Percentiles rank a stretch among this genome's conserved stretches.
Conservation (phyloP, 2,888 invertebrate species). For the Amphipoea oculea region DNA sequence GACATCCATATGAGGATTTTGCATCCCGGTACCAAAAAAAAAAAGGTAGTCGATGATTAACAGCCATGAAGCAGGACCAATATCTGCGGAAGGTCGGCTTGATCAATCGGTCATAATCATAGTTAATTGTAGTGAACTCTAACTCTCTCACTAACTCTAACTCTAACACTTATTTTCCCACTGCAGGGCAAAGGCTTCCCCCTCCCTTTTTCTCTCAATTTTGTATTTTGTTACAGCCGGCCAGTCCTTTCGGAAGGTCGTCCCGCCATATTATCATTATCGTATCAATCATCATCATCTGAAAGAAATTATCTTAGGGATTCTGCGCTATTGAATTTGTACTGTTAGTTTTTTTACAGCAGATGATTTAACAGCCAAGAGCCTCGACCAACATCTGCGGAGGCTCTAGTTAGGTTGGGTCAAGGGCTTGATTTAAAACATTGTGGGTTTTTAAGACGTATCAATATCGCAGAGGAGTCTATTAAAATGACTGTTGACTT, state of each 20-base stretch:
- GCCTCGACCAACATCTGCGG: background rate
- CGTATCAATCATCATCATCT: background rate
- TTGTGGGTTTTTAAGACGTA: background rate
- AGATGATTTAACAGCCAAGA: background rate
- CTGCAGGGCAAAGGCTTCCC: background rate
- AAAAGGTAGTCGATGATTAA: too few species aligned
- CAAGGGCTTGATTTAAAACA: slow-evolving; percentile 12
- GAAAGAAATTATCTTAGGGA: background rate
- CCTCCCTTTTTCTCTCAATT: background rate
- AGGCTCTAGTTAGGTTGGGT: background rate
- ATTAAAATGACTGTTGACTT: background rate
- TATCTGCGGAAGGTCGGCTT: background rate
- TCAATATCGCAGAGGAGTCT: background rate
- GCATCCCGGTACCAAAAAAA: too few species aligned
- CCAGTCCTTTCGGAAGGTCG: background rate
- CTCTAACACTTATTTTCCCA: background rate
- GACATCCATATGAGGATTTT: too few species aligned
- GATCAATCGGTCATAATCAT: slow-evolving; percentile 3
- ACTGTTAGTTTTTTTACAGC: background rate
- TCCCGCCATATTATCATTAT: background rate
- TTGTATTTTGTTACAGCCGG: background rate
- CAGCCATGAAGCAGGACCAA: too few species aligned
- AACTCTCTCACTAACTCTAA: too few species aligned
- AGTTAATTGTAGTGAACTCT: too few species aligned
- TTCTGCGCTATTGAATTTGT: background rate